Evolutionary conservation across 2,797 vertebrate genomes (phyloP), one percentile per base, ranked within the genome.

Genomic region (Steatocranus sp.): DNA sequence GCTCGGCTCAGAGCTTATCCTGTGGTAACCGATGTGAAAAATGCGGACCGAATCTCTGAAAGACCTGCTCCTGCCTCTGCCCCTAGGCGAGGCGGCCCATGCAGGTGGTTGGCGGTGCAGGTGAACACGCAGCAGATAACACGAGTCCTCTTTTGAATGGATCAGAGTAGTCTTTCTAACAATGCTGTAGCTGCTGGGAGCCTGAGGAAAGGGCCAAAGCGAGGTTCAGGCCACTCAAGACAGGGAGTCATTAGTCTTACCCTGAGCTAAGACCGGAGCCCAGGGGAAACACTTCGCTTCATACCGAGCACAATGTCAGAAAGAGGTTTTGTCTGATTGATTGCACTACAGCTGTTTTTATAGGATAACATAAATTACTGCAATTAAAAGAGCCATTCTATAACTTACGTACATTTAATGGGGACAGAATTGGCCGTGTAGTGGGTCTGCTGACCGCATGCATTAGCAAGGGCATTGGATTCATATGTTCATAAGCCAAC

Each of bases 201-300:
- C 63, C 56, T 2, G 78, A 14, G 70, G 68, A 75, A 78, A 70
- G 63, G 27, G 76, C 81, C 81, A 48, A 20, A 27, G 74, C 2
- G 6, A 89, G 73, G 78, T 83, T 87, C 82, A 82, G 89, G 36
- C 74, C 89, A 82, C 80, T 87, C 80, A 83, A 87, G 82, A 82
- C 87, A 88, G 80, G 79, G 63, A 90, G 87, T 90, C 90, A 93
- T 95, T 92, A 91, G 88, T 94, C 88, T 92, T 87, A 88, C 78
- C 66, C 70, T 23, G 83, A 84, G 82, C 86, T 87, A 75, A 84
- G 81, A 70, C 82, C 20, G 1, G 27, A 23, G 30, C 85, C 85
- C 87, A 7, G 56, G 82, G 88, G 86, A 80, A 78, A 41, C 61
- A 9, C 85, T 66, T 50, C 5, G 14, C 48, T 79, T 77, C 78